Percentiles rank a stretch among this genome's conserved stretches.
Conservation (phyloP, 2,888 invertebrate species). For the Dorcus parallelipipedus region DNA sequence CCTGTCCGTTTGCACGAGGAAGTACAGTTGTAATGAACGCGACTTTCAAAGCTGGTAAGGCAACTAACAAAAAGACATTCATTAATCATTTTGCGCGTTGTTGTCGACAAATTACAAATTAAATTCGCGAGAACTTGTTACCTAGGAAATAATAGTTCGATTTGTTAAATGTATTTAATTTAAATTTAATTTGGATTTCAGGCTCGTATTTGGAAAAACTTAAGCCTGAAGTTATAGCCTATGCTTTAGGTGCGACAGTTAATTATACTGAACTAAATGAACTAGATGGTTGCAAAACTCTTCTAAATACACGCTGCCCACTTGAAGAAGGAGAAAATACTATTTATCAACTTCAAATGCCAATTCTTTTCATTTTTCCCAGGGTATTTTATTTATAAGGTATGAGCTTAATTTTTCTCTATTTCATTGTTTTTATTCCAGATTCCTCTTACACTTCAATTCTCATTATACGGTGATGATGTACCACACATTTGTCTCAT, state of each 20-base stretch:
- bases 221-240: conserved; percentile 13
- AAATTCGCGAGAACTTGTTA: background rate
- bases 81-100: too few relatives aligned
- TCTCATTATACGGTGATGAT: conserved; percentile 8
- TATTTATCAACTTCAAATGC: conserved; percentile 18
- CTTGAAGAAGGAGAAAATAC: conserved; percentile 26
- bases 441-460: conserved; percentile 8
- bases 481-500: conserved; percentile 8
- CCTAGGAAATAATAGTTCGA: too few relatives aligned
- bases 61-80: too few relatives aligned
- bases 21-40: conserved; percentile 15
- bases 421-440: background rate
- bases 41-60: conserved; percentile 27
- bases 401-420: background rate
- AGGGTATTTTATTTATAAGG: conserved; percentile 8
- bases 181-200: conserved; percentile 3
- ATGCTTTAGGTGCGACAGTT: conserved; percentile 16
- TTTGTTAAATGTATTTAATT: background rate
- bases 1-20: conserved; percentile 21
- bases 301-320: conserved; percentile 24
- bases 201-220: conserved; percentile 16
- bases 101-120: too few relatives aligned
- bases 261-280: conserved; percentile 12
- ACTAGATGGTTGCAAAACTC: conserved; percentile 23
- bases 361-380: conserved; percentile 11